phyloP scores from a whole-genome alignment of 2,888 invertebrate species.

The Eupithecia inturbata region DNA sequence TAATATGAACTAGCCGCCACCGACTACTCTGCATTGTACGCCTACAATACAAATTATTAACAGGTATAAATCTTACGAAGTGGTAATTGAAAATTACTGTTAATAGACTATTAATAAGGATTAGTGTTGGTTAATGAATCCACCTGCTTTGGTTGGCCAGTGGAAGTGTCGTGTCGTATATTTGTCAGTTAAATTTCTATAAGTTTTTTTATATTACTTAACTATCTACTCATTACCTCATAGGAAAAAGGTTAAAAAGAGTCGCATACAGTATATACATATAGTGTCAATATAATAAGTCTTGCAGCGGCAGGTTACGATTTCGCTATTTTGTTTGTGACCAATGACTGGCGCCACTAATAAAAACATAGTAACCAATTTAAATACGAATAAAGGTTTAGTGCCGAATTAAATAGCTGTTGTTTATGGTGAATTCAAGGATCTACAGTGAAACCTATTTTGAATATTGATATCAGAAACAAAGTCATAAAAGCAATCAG shows the following conservation, averaged over 20 bases:
- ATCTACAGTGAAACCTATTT: slow-evolving; percentile 37
- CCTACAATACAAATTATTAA: slow-evolving; percentile 33
- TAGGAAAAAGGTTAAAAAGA: slow-evolving; percentile 18
- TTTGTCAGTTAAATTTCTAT: not conserved
- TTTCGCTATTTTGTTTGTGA: not conserved
- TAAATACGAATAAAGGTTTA: slow-evolving; percentile 59
- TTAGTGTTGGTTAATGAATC: slow-evolving; percentile 72
- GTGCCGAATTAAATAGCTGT: slow-evolving; percentile 39
- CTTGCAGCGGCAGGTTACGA: not conserved
- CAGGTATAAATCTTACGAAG: slow-evolving; percentile 70
- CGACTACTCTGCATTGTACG: slow-evolving; percentile 30
- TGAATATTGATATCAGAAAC: slow-evolving; percentile 49
- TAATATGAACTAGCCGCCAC: slow-evolving; percentile 8
- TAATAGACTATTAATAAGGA: slow-evolving; percentile 81
- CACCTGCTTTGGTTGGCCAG: slow-evolving; percentile 58
- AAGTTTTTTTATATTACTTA: not conserved
- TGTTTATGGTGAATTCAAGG: not conserved
- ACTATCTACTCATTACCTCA: slow-evolving; percentile 6
- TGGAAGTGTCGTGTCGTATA: slow-evolving; percentile 49
- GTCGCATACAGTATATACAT: slow-evolving; percentile 18
- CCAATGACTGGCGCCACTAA: slow-evolving; percentile 57
- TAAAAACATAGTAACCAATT: slow-evolving; percentile 54
- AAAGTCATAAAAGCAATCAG: slow-evolving; percentile 56
- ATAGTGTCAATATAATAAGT: not conserved
- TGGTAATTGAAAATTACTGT: slow-evolving; percentile 78